Percentiles rank a stretch among this genome's conserved stretches.
These are phyloP conservation scores for Slavum lentiscoides DNA, from an alignment of 2,888 invertebrate genomes.

Conservation along the genomic window DNA sequence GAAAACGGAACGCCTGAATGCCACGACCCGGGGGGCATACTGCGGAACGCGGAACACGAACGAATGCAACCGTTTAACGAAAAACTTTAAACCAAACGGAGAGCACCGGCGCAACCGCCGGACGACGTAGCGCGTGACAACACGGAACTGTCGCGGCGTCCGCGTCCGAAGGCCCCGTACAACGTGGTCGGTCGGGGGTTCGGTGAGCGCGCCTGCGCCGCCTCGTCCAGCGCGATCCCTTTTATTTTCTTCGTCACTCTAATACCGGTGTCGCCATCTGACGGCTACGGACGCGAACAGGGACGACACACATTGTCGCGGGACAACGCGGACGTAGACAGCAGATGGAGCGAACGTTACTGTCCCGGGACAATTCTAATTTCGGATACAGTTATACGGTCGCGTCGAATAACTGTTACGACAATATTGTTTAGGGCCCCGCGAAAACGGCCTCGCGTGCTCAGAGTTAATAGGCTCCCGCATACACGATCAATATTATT, in stretches of 20 bases:
- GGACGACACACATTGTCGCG: too few species aligned
- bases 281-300: neutral
- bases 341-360: neutral
- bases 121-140: constrained; percentile 28
- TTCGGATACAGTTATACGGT: too few species aligned
- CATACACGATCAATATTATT: too few species aligned
- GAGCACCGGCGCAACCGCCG: constrained; percentile 8
- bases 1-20: too few species aligned
- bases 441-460: too few species aligned
- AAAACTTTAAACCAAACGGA: neutral
- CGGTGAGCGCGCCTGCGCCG: constrained; percentile 37
- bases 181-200: constrained; percentile 36
- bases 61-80: neutral
- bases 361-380: neutral
- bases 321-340: neutral
- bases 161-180: neutral
- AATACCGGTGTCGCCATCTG: constrained; percentile 7
- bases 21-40: too few species aligned
- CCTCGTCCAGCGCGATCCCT: neutral
- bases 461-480: too few species aligned
- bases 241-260: too few species aligned
- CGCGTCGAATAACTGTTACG: too few species aligned
- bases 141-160: constrained; percentile 31
- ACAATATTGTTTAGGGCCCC: too few species aligned
- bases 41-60: too few species aligned